Percentiles rank a stretch among this genome's conserved stretches.
Conservation (phyloP, 2,888 invertebrate genomes). For the Caenorhabditis sp. region DNA sequence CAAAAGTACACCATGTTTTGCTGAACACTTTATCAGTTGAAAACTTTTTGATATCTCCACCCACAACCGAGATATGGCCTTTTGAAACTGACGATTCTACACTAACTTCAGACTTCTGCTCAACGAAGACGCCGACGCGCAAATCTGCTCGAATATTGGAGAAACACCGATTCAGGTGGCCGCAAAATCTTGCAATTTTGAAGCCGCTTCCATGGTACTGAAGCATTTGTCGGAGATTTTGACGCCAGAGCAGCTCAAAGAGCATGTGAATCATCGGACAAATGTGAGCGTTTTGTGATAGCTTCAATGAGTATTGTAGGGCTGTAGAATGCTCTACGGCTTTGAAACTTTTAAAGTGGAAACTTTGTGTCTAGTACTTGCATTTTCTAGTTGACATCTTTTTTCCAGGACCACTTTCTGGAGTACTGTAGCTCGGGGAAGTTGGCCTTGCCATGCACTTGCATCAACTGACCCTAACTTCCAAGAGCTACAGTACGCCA, state of each 20-base stretch:
- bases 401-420: too few species aligned
- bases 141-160: conserved; percentile 86
- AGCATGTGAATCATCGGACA: conserved; percentile 74
- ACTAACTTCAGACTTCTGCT: conserved; percentile 88
- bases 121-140: conserved; percentile 94
- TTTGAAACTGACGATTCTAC: too few species aligned
- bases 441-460: too few species aligned
- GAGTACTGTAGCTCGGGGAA: too few species aligned
- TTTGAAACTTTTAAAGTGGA: too few species aligned
- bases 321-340: too few species aligned
- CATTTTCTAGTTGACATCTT: too few species aligned
- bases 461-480: too few species aligned
- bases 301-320: not conserved
- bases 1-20: not conserved
- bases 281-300: conserved; percentile 60
- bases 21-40: not conserved
- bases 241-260: conserved; percentile 65
- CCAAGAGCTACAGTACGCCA: too few species aligned
- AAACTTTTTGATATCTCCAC: too few species aligned
- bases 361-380: too few species aligned
- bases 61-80: not conserved
- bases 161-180: conserved; percentile 97
- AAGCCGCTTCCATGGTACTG: conserved; percentile 90
- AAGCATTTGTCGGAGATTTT: conserved; percentile 83
- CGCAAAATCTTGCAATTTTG: conserved; percentile 85